Conservation (phyloP, 2,888 invertebrate species). For the Acleris literana region DNA sequence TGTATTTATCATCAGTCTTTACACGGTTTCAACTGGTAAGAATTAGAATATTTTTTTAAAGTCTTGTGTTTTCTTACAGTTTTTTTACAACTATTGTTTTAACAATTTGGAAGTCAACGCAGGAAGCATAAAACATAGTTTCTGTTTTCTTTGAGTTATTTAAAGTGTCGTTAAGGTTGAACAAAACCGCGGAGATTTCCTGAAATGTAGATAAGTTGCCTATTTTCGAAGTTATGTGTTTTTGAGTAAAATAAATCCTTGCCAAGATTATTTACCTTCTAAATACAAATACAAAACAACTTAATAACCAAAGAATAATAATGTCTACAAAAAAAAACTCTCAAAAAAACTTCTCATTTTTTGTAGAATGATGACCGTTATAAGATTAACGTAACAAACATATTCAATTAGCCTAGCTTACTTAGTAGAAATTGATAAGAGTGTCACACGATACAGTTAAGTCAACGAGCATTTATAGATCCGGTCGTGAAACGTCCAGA, state of each 20-base stretch:
- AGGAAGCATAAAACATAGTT: conserved; percentile 18
- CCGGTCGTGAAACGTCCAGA: conserved; percentile 28
- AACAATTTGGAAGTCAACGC: conserved; percentile 15
- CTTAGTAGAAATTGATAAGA: conserved; percentile 23
- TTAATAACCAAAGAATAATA: neutral
- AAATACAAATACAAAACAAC: no score
- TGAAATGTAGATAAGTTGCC: conserved; percentile 17
- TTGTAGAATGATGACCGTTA: neutral
- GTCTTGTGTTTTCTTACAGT: neutral
- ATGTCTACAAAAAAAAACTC: neutral
- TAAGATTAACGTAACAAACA: neutral
- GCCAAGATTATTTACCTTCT: no score
- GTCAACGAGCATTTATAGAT: conserved; percentile 21
- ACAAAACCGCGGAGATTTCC: conserved; percentile 27
- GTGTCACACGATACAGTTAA: conserved; percentile 32
- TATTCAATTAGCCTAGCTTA: conserved; percentile 20
- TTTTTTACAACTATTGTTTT: conserved; percentile 16
- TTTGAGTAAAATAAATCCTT: neutral
- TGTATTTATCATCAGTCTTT: neutral
- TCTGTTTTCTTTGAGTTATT: conserved; percentile 34
- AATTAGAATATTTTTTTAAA: neutral
- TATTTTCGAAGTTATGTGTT: conserved; percentile 2
- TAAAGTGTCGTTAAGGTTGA: conserved; percentile 24
- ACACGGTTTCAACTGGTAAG: neutral
- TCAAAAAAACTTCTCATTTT: neutral